Conservation (phyloP, 2,888 invertebrate species). For the Trichopoda pennipes region DNA sequence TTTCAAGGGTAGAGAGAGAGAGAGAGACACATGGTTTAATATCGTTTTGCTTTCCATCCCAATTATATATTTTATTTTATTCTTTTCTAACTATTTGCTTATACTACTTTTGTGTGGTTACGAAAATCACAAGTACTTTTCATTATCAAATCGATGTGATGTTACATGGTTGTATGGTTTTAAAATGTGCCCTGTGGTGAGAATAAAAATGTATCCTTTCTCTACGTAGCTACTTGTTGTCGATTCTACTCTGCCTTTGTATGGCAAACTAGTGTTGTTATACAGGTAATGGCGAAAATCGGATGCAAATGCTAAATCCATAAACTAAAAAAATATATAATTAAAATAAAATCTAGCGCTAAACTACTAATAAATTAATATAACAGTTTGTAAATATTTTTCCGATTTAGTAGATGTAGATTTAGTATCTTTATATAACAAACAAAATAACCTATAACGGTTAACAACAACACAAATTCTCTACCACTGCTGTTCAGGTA, state of each 20-base stretch:
- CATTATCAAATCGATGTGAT: constrained; percentile 2
- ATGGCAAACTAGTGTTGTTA: neutral
- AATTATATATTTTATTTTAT: neutral
- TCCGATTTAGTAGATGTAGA: too few species aligned
- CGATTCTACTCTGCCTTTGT: neutral
- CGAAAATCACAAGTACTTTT: constrained; percentile 46
- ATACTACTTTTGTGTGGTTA: constrained; percentile 13
- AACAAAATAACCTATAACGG: too few species aligned
- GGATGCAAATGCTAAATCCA: too few species aligned
- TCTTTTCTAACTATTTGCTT: neutral
- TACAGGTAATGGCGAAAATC: neutral
- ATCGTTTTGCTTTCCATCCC: neutral
- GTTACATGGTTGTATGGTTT: neutral
- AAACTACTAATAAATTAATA: too few species aligned
- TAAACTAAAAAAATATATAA: too few species aligned
- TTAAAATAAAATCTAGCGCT: too few species aligned
- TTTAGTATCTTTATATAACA: too few species aligned
- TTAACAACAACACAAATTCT: too few species aligned
- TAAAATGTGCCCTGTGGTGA: neutral
- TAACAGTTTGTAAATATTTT: too few species aligned
- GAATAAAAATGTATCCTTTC: neutral
- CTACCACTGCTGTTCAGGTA: too few species aligned
- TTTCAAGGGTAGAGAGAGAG: constrained; percentile 43
- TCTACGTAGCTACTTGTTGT: too few species aligned
- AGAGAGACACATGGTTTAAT: neutral